A percentile compares a stretch with the other conserved stretches of the same genome.
Evolutionary conservation across 1,140 invertebrate species (phyloP).

Genomic region (Nasonia giraulti): DNA sequence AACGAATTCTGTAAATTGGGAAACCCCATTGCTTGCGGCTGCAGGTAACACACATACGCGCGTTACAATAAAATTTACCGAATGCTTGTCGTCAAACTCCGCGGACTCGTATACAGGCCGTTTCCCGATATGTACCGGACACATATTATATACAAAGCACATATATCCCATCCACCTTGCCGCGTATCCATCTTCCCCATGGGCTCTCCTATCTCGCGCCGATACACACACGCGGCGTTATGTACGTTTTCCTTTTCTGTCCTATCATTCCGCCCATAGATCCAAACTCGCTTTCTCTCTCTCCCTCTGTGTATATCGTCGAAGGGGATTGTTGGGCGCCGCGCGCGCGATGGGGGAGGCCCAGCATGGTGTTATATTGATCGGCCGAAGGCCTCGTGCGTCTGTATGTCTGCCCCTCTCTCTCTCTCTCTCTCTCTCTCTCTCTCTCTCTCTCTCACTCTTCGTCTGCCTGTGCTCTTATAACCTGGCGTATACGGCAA

Average conservation of each 20-base stretch:
- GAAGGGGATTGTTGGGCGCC: constrained; percentile 18
- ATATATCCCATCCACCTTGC: neutral
- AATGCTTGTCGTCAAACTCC: neutral
- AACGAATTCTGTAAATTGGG: neutral
- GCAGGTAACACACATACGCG: too few relatives aligned
- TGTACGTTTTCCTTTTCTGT: constrained; percentile 30
- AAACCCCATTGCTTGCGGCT: neutral
- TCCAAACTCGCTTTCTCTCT: neutral
- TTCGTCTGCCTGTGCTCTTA: neutral
- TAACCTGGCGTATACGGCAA: constrained; percentile 13
- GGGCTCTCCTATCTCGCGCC: neutral
- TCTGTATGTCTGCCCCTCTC: neutral
- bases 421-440: neutral
- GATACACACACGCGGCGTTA: neutral
- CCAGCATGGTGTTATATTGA: constrained; percentile 49
- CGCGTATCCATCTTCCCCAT: constrained; percentile 15
- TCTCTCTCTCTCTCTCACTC: neutral
- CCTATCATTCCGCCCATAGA: constrained; percentile 11
- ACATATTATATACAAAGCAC: neutral
- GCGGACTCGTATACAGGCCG: neutral
- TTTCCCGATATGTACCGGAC: neutral
- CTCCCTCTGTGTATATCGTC: neutral
- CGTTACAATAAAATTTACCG: neutral
- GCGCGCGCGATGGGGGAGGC: constrained; percentile 16
- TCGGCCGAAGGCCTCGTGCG: constrained; percentile 25